Conservation (phyloP, 2,888 invertebrate genomes). For the Ypsolopha sequella region DNA sequence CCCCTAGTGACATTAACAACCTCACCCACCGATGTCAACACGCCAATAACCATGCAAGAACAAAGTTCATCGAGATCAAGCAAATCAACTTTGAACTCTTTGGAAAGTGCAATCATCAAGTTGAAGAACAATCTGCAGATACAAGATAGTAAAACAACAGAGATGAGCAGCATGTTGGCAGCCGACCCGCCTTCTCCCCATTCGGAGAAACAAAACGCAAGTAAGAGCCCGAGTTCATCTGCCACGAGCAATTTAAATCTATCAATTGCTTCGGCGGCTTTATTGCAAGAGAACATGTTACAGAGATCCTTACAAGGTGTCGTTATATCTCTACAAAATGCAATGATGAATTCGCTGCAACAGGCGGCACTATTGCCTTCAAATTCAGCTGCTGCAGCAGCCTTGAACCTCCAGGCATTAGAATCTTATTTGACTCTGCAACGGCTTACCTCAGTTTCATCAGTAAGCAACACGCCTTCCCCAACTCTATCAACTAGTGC, state of each 20-base stretch:
- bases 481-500: slow-evolving; percentile 34
- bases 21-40: slow-evolving; percentile 20
- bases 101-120: slow-evolving; percentile 67
- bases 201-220: slow-evolving; percentile 49
- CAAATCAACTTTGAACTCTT: slow-evolving; percentile 58
- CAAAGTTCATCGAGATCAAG: slow-evolving; percentile 58
- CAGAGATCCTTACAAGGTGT: slow-evolving; percentile 85
- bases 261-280: slow-evolving; percentile 72
- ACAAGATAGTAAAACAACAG: slow-evolving; percentile 53
- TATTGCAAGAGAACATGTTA: slow-evolving; percentile 73
- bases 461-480: slow-evolving; percentile 46
- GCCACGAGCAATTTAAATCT: slow-evolving; percentile 49
- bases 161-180: slow-evolving; percentile 47
- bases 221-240: slow-evolving; percentile 55
- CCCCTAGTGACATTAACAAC: slow-evolving; percentile 3
- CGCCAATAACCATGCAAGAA: slow-evolving; percentile 48
- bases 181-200: slow-evolving; percentile 46
- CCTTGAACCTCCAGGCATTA: slow-evolving; percentile 86
- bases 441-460: slow-evolving; percentile 78
- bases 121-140: slow-evolving; percentile 66
- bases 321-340: slow-evolving; percentile 85
- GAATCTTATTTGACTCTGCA: slow-evolving; percentile 89
- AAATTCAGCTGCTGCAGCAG: slow-evolving; percentile 87
- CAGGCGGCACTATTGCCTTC: slow-evolving; percentile 86
- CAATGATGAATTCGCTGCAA: slow-evolving; percentile 86